phyloP scores from a whole-genome alignment of 2,797 vertebrate genomes.

The Tokudaia tokunoshimensis region DNA sequence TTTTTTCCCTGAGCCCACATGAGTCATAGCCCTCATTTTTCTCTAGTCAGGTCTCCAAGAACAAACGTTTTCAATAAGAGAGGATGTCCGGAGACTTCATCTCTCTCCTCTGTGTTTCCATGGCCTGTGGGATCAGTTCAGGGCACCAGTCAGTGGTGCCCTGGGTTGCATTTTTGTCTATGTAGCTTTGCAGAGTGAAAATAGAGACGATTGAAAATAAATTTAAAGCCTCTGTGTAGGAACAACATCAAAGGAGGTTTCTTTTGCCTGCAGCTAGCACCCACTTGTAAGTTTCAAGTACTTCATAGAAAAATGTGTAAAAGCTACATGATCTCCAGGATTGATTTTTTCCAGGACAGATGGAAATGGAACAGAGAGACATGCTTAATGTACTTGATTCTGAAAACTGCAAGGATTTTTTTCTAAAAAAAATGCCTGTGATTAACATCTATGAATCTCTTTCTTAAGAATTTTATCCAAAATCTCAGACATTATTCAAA shows the following conservation, averaged over 20 bases:
- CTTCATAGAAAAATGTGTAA: constrained; percentile 30
- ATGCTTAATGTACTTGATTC: neutral
- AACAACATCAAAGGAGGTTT: constrained; percentile 29
- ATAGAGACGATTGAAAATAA: constrained; percentile 60
- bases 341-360: neutral
- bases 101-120: neutral
- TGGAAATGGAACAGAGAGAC: neutral
- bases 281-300: constrained; percentile 46
- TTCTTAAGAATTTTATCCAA: neutral
- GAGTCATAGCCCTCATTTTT: constrained; percentile 8
- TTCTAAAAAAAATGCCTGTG: neutral
- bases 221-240: constrained; percentile 23
- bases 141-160: neutral
- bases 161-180: neutral
- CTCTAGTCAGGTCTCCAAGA: neutral
- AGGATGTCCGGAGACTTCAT: neutral
- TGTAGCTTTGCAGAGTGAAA: constrained; percentile 4
- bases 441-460: neutral
- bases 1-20: neutral
- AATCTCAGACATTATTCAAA: neutral
- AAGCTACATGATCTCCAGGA: neutral
- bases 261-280: constrained; percentile 30
- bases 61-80: constrained; percentile 4
- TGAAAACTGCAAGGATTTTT: neutral
- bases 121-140: neutral